Base-by-base conservation (phyloP, 2,888 invertebrate genomes). In the Argyresthia goedartella region DNA sequence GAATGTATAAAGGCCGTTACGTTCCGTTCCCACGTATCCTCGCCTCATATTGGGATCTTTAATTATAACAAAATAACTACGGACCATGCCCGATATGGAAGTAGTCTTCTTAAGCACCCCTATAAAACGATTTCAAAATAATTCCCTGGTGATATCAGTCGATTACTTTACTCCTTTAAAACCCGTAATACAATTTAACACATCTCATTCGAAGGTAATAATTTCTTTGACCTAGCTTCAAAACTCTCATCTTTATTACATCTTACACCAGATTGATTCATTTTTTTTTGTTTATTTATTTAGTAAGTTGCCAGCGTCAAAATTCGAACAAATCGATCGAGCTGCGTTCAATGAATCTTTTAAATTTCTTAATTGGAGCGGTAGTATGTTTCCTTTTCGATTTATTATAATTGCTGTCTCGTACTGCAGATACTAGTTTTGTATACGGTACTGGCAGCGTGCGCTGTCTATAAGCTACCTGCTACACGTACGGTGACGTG, bases 121-220 rank as follows among this genome's bases (percentile, higher is more conserved):
- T 73, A 74, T 85, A 84, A 84, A 85, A 80, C 82, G 78, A 82
- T 85, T 81, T 84, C 76, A 78, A 76, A 81, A 79, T 77, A 73
- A 78, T 73, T 72, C 75, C 70, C 60, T 65, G 60, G 61, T 65
- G 70, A 64, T 75, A 76, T 73, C 73, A 67, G 68, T 72, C 68
- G 68, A 69, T 72, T 67, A 67, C 66, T 64, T 66, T 66, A 68
- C 47, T 47, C 48, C 36, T 48, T 74, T 72, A 69, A 67, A 65
- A 60, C 66, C 66, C 57, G 67, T 73, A 76, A 77, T 76, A 77
- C 71, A 72, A 80, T 80, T 82, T 75, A 77, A 78, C 78, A 79
- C 73, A 69, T 75, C 72, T 61, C 65, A 64, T 64, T 66, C 59
- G 60, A 66, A 66, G 63, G 58, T 61, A 62, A 67, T 70, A 67